Conservation (phyloP, 2,888 invertebrate species). For the Eilema caniola region DNA sequence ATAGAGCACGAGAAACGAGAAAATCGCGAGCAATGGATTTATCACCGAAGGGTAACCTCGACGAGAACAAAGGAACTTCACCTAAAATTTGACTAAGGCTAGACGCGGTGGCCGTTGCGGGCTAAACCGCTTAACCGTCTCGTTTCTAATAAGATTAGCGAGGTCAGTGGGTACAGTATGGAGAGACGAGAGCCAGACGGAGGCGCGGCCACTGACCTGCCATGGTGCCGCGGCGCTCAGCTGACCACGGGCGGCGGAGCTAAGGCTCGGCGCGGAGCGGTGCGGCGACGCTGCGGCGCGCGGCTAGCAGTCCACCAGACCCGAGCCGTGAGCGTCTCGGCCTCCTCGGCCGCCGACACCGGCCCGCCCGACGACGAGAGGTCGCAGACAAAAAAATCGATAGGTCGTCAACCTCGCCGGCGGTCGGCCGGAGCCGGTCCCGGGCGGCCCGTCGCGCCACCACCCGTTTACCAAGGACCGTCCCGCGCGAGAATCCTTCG, state of each 20-base stretch:
- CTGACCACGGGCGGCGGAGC: slow-evolving; percentile 56
- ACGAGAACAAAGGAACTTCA: slow-evolving; percentile 62
- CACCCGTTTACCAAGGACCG: slow-evolving; percentile 58
- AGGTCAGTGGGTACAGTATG: slow-evolving; percentile 52
- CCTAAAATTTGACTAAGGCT: slow-evolving; percentile 28
- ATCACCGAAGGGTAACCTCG: slow-evolving; percentile 27
- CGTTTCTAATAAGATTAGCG: slow-evolving; percentile 41
- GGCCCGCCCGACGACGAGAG: slow-evolving; percentile 80
- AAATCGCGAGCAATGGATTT: slow-evolving; percentile 27
- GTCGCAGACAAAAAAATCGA: slow-evolving; percentile 86
- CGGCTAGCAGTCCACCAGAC: slow-evolving; percentile 46
- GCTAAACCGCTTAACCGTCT: slow-evolving; percentile 26
- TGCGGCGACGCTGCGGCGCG: slow-evolving; percentile 42
- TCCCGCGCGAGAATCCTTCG: slow-evolving; percentile 51
- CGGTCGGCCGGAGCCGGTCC: slow-evolving; percentile 73
- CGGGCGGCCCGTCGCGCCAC: slow-evolving; percentile 69
- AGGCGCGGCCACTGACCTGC: slow-evolving; percentile 71
- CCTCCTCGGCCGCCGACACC: slow-evolving; percentile 68
- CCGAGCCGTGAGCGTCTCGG: slow-evolving; percentile 59
- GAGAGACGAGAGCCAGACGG: slow-evolving; percentile 52
- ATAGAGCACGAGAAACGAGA: slow-evolving; percentile 35
- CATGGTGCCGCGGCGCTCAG: slow-evolving; percentile 63
- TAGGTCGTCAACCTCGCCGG: slow-evolving; percentile 85
- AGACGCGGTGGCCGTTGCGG: slow-evolving; percentile 23
- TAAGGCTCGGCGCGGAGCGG: slow-evolving; percentile 51